Evolutionary conservation across 2,797 vertebrate genomes (phyloP).

Genomic region (Ctenopoma kingsleyae): DNA sequence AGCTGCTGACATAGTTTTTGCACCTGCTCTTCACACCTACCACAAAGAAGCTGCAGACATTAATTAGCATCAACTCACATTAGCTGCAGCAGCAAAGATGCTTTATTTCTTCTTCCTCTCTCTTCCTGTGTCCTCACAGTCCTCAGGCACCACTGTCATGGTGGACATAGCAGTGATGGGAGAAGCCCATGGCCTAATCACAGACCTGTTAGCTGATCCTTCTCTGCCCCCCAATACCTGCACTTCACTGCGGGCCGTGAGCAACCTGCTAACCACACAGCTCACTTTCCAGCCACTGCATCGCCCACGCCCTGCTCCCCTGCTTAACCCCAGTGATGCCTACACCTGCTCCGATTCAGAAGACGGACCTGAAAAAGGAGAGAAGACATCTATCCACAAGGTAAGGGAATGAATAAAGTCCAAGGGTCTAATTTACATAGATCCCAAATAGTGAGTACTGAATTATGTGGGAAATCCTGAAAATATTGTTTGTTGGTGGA

Average conservation of each 20-base stretch:
- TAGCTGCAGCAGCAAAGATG: constrained; percentile 12
- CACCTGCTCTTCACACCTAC: constrained; percentile 36
- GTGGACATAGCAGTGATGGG: constrained; percentile 99
- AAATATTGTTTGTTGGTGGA: no score
- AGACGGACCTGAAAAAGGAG: constrained; percentile 91
- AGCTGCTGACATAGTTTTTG: constrained; percentile 30
- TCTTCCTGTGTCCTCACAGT: constrained; percentile 70
- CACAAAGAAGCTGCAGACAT: constrained; percentile 3
- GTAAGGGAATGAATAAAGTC: constrained; percentile 68
- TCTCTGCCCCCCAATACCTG: constrained; percentile 94
- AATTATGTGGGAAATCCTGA: no score
- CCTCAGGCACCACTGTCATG: constrained; percentile 91
- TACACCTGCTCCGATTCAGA: constrained; percentile 94
- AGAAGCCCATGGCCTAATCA: constrained; percentile 96
- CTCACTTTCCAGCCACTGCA: constrained; percentile 95
- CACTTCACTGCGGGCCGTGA: constrained; percentile 94
- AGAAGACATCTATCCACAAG: constrained; percentile 94
- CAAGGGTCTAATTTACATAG: neutral
- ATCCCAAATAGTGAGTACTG: no score
- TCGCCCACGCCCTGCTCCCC: constrained; percentile 83
- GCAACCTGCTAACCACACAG: constrained; percentile 96
- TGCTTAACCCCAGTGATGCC: constrained; percentile 86
- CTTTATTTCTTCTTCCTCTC: constrained; percentile 30
- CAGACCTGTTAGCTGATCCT: constrained; percentile 95
- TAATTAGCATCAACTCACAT: constrained; percentile 29